Conservation (phyloP, 2,113 vertebrate species). For the Burhinus oedicnemus region DNA sequence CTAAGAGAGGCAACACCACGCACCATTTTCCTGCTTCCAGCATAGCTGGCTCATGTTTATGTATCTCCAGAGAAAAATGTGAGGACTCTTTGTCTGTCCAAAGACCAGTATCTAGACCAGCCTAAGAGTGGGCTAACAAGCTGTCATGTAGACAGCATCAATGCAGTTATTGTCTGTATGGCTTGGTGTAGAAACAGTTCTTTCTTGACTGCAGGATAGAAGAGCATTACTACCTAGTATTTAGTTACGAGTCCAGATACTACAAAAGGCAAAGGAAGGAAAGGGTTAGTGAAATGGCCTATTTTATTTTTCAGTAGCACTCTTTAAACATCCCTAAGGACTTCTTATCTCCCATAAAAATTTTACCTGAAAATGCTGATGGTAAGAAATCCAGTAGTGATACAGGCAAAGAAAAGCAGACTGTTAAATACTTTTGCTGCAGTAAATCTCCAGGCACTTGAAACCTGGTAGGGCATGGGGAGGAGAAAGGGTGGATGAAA, state of each 20-base stretch:
- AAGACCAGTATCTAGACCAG: background rate
- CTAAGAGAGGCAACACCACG: background rate
- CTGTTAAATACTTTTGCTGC: conserved; percentile 44
- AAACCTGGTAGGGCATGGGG: background rate
- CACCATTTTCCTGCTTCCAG: background rate
- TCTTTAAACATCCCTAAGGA: conserved; percentile 33
- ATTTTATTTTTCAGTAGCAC: conserved; percentile 27
- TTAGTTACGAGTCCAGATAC: background rate
- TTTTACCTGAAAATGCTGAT: conserved; percentile 55
- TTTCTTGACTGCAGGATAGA: background rate
- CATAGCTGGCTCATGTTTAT: background rate
- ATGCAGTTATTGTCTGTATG: background rate
- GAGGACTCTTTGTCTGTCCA: background rate
- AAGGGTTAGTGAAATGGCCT: conserved; percentile 49
- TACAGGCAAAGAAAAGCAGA: conserved; percentile 16
- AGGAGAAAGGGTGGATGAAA: conserved; percentile 48
- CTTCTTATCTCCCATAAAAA: conserved; percentile 51
- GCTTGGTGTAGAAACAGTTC: background rate
- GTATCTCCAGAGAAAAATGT: background rate
- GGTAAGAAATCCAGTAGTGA: conserved; percentile 21
- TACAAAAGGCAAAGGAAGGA: conserved; percentile 16
- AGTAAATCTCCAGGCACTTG: conserved; percentile 21
- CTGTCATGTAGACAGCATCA: background rate
- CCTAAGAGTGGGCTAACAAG: background rate
- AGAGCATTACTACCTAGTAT: background rate